These are phyloP conservation scores for Ochropleura plecta DNA, from an alignment of 2,888 invertebrate species.

Conservation along the genomic window DNA sequence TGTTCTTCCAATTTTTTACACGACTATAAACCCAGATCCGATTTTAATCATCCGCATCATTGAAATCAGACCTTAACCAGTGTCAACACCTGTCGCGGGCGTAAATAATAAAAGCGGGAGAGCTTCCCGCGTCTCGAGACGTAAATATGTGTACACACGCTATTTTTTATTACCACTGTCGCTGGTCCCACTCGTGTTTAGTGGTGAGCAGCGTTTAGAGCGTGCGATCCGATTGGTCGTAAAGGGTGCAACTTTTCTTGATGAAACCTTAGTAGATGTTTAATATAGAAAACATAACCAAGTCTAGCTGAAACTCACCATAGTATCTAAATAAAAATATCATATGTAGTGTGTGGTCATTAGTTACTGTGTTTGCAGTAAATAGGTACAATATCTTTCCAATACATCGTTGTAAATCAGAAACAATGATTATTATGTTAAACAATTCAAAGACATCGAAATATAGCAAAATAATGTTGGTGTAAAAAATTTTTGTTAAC, in stretches of 20 bases:
- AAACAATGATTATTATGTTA: background rate
- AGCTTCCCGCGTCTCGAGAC: constrained; percentile 68
- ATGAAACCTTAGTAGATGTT: background rate
- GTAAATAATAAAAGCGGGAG: constrained; percentile 82
- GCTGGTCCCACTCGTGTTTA: constrained; percentile 56
- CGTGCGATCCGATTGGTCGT: constrained; percentile 9
- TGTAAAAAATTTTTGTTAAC: background rate
- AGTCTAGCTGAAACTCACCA: background rate
- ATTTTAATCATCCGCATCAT: background rate
- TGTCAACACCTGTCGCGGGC: constrained; percentile 73
- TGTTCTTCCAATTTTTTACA: background rate
- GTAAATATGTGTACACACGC: constrained; percentile 65
- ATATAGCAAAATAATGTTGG: background rate
- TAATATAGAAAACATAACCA: background rate
- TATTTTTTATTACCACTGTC: constrained; percentile 69
- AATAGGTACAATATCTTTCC: too few relatives aligned
- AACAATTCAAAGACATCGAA: background rate
- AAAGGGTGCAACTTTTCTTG: background rate
- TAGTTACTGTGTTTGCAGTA: background rate
- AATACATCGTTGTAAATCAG: background rate
- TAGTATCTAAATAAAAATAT: too few relatives aligned
- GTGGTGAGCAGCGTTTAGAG: constrained; percentile 16
- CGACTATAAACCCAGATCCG: background rate
- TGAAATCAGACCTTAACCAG: constrained; percentile 66
- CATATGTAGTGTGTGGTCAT: too few relatives aligned